Base-by-base conservation (phyloP, 2,113 vertebrate species). In the Cavia porcellus region DNA sequence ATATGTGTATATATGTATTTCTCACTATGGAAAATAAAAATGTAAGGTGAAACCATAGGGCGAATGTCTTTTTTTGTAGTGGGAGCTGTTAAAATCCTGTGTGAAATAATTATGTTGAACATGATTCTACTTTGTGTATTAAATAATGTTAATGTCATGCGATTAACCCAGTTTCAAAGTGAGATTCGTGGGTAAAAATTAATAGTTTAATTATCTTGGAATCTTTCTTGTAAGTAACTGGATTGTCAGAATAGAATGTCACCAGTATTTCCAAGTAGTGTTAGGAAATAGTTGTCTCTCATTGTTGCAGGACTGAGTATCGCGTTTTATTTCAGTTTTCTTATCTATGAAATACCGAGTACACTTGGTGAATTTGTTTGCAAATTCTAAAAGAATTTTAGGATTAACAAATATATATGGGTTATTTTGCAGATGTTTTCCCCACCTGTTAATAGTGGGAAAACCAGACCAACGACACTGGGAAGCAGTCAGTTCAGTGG, bases 401-500 rank as follows among this genome's bases (percentile, higher is more conserved):
- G 83, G 80, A 68, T 59, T 97, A 89, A 96, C 42, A 85, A 0
- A 0, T 35, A 1, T 15, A 2, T 93, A 94, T 93, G 94, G 95
- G 32, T 97, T 98, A 83, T 98, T 98, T 99, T 99, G 94, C 98
- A 99, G 99, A 99, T 99, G 99, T 99, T 99, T 98, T 99, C 99
- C n/a, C 99, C 99, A 98, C 99, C 99, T 98, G 99, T 99, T 97
- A 99, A 99, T 96, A 99, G 99, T 98, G 99, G 99, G 97, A 99
- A 99, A 99, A 99, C 99, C 98, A 99, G 99, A 98, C 99, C 99
- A 84, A 99, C 99, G 15, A 99, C 99, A 3, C 98, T 99, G 62
- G 99, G 99, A 98, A 99, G 99, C 99, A 99, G 99, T 98, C 99
- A 99, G 98, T 99, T 99, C 99, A 99, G 98, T 98, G 98, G 99